Evolutionary conservation across 2,888 invertebrate genomes (phyloP), one percentile per base, ranked within the genome.

Genomic region (Eurytoma californica): DNA sequence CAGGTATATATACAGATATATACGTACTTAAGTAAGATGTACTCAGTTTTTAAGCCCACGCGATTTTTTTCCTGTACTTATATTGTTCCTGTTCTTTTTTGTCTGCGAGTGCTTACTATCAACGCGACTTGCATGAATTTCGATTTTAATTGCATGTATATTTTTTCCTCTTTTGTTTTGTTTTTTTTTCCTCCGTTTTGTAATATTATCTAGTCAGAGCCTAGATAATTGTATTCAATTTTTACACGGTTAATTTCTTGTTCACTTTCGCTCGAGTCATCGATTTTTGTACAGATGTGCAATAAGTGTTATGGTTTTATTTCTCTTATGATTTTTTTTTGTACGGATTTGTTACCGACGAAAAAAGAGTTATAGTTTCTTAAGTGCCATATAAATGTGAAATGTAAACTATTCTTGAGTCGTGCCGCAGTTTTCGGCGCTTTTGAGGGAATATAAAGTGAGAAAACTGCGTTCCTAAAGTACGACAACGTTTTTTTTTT

Each of bases 201-300:
- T 80, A 76, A 81, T 83, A 84, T 83, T 83, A 83, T 82, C 84
- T 84, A 84, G 84, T 84, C 84, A 84, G 74, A 76, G 80, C 80
- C 84, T 84, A 84, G 84, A 83, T 84, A 83, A 82, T 83, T 65
- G 66, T 72, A 80, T 67, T 75, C 63, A 77, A 72, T 73, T 67
- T 39, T 68, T 53, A 72, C 18, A 66, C 49, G 67, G 66, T 78
- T 61, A 60, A 73, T 65, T 13, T 63, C 16, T 65, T 70, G 74
- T 74, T 57, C 55, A 14, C 49, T 73, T 66, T 77, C 30, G 47
- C 65, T 49, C 39, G 55, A 55, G 39, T 49, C 60, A 55, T 77
- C 55, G 61, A 73, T 68, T 69, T 73, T 73, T 77, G 39, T 68
- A 72, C 18, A 68, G 13, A 72, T n/a, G 69, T 80, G 69, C 80